These are phyloP conservation scores for Eupithecia vulgata DNA, from an alignment of 2,888 invertebrate species.

Conservation along the genomic window DNA sequence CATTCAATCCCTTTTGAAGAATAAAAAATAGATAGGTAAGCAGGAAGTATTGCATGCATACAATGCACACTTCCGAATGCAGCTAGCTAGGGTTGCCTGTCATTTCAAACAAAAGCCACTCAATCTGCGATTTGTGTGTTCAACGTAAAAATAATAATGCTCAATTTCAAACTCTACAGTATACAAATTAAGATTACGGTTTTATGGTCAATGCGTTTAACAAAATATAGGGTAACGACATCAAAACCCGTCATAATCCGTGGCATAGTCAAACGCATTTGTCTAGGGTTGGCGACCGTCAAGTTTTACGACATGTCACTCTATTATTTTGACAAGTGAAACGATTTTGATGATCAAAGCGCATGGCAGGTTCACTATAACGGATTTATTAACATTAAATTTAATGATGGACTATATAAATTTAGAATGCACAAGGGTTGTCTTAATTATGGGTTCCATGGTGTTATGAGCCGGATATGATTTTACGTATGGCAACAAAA, in stretches of 20 bases:
- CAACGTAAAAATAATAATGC: slow-evolving; percentile 38
- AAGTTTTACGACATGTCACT: slow-evolving; percentile 64
- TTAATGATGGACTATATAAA: slow-evolving; percentile 36
- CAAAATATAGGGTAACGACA: slow-evolving; percentile 41
- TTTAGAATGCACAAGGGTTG: slow-evolving; percentile 37
- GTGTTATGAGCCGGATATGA: slow-evolving; percentile 18
- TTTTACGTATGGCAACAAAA: slow-evolving; percentile 16
- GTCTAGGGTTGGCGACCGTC: slow-evolving; percentile 66
- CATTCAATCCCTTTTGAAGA: slow-evolving; percentile 63
- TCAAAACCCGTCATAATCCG: slow-evolving; percentile 65
- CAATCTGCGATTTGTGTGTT: slow-evolving; percentile 53
- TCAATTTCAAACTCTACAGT: slow-evolving; percentile 48
- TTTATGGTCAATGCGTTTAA: slow-evolving; percentile 26
- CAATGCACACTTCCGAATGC: slow-evolving; percentile 59
- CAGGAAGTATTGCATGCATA: slow-evolving; percentile 65
- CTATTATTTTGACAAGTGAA: slow-evolving; percentile 72
- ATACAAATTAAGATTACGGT: slow-evolving; percentile 44
- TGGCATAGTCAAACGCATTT: slow-evolving; percentile 57
- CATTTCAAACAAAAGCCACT: slow-evolving; percentile 58
- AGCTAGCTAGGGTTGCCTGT: slow-evolving; percentile 56
- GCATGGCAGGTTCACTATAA: slow-evolving; percentile 45
- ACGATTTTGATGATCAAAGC: slow-evolving; percentile 52
- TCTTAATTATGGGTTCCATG: slow-evolving; percentile 33
- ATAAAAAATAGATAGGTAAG: slow-evolving; percentile 64
- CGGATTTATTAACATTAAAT: slow-evolving; percentile 44